Evolutionary conservation across 1,140 invertebrate species (phyloP), one percentile per base, ranked within the genome.

Genomic region (Leptopilina boulardi): DNA sequence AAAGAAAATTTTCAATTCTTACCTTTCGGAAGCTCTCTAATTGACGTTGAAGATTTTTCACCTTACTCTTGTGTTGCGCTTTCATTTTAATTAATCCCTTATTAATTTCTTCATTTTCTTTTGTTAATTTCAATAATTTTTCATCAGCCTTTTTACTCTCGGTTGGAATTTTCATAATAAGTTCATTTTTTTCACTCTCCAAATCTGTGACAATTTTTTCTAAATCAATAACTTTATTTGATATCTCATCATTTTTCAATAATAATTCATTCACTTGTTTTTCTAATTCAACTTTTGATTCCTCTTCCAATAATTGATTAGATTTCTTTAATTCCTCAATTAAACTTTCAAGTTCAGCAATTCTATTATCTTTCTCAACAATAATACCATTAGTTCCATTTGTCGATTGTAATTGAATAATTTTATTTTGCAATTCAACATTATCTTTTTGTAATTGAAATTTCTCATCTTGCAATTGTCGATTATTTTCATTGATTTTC

Each of bases 81-180:
- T 97, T 97, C 26, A 96, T 91, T 91, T 97, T 97, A 44, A 97
- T 94, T 93, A 96, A 95, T 85, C 94, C 94, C 87, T 96, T 96
- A 87, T 96, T 96, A 6, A 93, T 92, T 75, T 95, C 93, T 74
- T 96, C 94, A 73, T 96, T 88, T 86, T 95, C 93, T 81, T 94
- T 93, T 76, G 93, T 94, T 1, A 96, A 88, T 83, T 92, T 92
- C 21, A 84, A 84, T 73, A 94, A 91, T 84, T 93, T 91, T 34
- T 92, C 80, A 85, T 91, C 86, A 84, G 91, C 85, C 81, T 88
- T 87, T 83, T 82, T 59, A 59, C 18, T 76, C 3, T 87, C 84
- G 8, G 74, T 79, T 6, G 80, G 6, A 23, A 42, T 80, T 71
- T 85, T 72, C 76, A 77, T 73, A 6, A 72, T 30, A 3, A 87